Evolutionary conservation across 92 coral and sea anemone genomes (phyloP).

Genomic region (Epizoanthus stellaris): DNA sequence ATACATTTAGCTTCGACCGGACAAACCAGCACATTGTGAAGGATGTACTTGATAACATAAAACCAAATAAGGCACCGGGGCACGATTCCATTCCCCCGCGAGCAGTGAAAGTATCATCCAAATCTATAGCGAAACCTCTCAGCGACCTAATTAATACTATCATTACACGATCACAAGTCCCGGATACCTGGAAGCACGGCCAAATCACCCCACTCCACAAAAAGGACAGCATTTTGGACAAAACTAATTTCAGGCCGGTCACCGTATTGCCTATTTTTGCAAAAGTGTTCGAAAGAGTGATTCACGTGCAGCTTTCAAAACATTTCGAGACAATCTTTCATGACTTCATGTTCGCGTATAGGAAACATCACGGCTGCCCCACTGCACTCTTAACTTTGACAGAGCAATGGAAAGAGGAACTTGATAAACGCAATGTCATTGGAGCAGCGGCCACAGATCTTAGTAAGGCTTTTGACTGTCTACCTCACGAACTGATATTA

Average conservation of each 20-base stretch:
- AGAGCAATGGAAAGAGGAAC: constrained; percentile 65
- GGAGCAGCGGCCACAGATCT: constrained; percentile 67
- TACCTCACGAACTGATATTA: constrained; percentile 52
- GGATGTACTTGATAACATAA: constrained; percentile 31
- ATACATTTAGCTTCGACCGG: constrained; percentile 26
- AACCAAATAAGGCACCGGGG: constrained; percentile 54
- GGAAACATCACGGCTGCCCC: constrained; percentile 57
- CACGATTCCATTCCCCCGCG: constrained; percentile 55
- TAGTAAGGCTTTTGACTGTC: constrained; percentile 65
- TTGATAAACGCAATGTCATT: constrained; percentile 60
- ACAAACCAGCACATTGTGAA: constrained; percentile 42
- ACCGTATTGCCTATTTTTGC: constrained; percentile 47
- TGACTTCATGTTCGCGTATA: constrained; percentile 54
- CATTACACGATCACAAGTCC: constrained; percentile 40
- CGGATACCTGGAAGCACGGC: constrained; percentile 57
- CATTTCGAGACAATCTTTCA: constrained; percentile 50
- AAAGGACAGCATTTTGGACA: constrained; percentile 46
- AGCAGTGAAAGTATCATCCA: constrained; percentile 51
- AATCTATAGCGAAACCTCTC: constrained; percentile 38
- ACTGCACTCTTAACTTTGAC: constrained; percentile 54
- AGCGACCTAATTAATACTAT: constrained; percentile 46
- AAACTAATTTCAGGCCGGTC: constrained; percentile 64
- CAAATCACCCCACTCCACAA: constrained; percentile 56
- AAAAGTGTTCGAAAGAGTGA: constrained; percentile 50
- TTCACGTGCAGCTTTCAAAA: constrained; percentile 37